These are phyloP conservation scores for Spinus pinus DNA, from an alignment of 2,797 vertebrate species.

Conservation along the genomic window DNA sequence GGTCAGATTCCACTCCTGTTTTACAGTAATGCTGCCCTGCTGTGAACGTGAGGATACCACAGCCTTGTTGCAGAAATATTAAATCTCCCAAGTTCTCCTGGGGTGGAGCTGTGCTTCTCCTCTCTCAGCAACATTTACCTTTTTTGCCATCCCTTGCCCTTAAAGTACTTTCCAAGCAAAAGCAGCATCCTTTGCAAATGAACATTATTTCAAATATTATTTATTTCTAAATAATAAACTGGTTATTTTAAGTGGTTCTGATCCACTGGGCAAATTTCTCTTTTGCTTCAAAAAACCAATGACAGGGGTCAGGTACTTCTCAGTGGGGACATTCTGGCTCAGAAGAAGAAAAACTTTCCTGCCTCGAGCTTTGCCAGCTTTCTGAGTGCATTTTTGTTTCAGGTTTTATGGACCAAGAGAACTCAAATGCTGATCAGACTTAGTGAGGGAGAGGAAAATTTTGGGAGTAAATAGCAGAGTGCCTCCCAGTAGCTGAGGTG, in stretches of 20 bases:
- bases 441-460: not conserved
- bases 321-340: not conserved
- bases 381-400: not conserved
- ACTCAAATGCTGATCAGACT: not conserved
- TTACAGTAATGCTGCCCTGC: not conserved
- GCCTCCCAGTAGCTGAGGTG: not conserved
- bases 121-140: not conserved
- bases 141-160: not conserved
- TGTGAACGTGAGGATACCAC: rapidly evolving
- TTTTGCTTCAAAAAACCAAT: not conserved
- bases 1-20: not conserved
- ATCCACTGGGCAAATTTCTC: not conserved
- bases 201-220: not conserved
- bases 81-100: not conserved
- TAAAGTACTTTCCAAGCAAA: not conserved
- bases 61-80: not conserved
- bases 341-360: not conserved
- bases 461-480: not conserved
- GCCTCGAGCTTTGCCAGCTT: not conserved
- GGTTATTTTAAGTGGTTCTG: not conserved
- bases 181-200: not conserved
- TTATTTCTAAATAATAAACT: not conserved
- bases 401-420: not conserved
- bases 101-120: not conserved
- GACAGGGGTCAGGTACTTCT: not conserved